These are phyloP conservation scores for Setophaga petechia DNA, from an alignment of 2,113 vertebrate genomes.

Conservation along the genomic window DNA sequence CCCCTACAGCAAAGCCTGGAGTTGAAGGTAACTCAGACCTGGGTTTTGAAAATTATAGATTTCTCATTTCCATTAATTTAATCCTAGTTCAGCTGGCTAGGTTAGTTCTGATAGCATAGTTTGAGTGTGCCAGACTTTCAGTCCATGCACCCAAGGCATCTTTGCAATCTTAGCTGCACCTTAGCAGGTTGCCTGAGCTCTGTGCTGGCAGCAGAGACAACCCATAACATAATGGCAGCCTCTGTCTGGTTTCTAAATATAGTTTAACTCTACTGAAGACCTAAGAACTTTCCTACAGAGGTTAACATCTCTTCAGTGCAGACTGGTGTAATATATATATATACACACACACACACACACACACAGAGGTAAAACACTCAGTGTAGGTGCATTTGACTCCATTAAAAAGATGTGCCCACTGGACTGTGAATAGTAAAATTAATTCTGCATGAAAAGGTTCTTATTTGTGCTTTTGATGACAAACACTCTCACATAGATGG, in stretches of 20 bases:
- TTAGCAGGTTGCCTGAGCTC: neutral
- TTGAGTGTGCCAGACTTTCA: neutral
- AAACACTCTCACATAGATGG: neutral
- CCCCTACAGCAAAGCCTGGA: neutral
- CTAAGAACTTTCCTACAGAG: neutral
- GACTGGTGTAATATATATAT: neutral
- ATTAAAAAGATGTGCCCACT: neutral
- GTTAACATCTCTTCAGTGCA: neutral
- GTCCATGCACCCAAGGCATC: neutral
- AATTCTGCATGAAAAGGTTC: conserved; percentile 31
- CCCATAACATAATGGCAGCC: neutral
- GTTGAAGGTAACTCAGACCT: neutral
- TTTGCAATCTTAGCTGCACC: neutral
- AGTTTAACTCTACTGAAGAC: neutral
- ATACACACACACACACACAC: neutral
- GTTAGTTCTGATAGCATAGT: neutral
- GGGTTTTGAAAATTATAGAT: neutral
- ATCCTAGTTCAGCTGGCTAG: neutral
- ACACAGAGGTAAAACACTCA: neutral
- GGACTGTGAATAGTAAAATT: conserved; percentile 1
- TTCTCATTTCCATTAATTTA: neutral
- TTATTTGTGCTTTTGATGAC: neutral
- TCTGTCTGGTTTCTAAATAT: neutral
- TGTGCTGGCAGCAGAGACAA: neutral
- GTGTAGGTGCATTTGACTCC: neutral